Base-by-base conservation (phyloP, 2,113 vertebrate species). In the Phalacrocorax carbo region DNA sequence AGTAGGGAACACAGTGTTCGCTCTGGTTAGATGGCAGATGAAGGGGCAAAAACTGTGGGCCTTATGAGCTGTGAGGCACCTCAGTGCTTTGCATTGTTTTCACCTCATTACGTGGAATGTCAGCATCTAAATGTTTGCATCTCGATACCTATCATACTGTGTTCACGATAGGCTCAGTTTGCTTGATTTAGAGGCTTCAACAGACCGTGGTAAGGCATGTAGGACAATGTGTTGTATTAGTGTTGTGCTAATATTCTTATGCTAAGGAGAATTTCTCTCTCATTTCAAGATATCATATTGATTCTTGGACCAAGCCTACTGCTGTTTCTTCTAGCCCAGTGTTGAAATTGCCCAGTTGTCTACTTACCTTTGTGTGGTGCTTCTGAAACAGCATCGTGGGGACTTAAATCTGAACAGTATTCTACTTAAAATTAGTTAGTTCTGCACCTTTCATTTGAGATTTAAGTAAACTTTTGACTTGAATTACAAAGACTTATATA, bases 111-210 rank as follows among this genome's bases (percentile, higher is more conserved):
- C 19, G 10, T 82, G 36, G 9, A 70, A 83, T 54, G 48, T 61
- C 68, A 66, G 11, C 8, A 26, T 70, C 17, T 44, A 40, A 86
- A 29, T 32, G 46, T 65, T 66, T 62, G 23, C 16, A 6, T 11
- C 13, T 29, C 0, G 0, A 57, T 13, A 4, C 52, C 77, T 89
- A 0, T 26, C 46, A 3, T 48, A 22, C 22, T 25, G 5, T 86
- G 36, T 58, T 70, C 5, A 0, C 2, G 10, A 44, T 2, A 76
- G 40, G 19, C 40, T 70, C 40, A 4, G 34, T 38, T 61, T 91
- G 16, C 71, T 88, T 89, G 36, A 52, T 79, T 61, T 75, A 79
- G 36, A 66, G 26, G 30, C 40, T 75, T 86, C 17, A 85, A 48
- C 9, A 34, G 34, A 66, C 2, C 13, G 16, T 46, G 34, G 10